phyloP scores from a whole-genome alignment of 2,888 invertebrate genomes.

The Eudemis profundana region DNA sequence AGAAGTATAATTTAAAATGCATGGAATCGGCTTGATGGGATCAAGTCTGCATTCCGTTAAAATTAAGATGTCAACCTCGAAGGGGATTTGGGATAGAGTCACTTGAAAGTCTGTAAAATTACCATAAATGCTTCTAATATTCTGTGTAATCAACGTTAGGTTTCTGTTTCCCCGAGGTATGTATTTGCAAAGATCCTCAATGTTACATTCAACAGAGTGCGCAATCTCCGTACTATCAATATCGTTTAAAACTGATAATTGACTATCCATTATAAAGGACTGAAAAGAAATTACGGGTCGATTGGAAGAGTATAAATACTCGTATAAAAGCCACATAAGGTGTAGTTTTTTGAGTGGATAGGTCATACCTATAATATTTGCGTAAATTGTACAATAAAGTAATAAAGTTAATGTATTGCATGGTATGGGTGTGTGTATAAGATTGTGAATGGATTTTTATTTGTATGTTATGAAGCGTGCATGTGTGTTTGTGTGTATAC shows the following conservation, averaged over 20 bases:
- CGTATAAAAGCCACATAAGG: too few species aligned
- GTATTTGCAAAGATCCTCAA: neutral
- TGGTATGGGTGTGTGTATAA: neutral
- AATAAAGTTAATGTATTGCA: too few species aligned
- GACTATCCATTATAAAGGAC: conserved; percentile 12
- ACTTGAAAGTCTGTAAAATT: neutral
- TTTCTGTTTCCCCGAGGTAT: neutral
- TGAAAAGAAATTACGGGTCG: too few species aligned
- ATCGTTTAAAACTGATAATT: conserved; percentile 3
- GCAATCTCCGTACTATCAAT: conserved; percentile 7
- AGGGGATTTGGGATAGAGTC: neutral
- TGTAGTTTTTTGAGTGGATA: too few species aligned
- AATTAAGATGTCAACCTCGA: conserved; percentile 1
- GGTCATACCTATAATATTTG: too few species aligned
- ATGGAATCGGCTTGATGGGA: conserved; percentile 1
- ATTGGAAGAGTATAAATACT: too few species aligned
- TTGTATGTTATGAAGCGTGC: neutral
- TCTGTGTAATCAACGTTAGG: conserved; percentile 2
- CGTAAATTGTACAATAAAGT: too few species aligned
- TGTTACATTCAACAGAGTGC: neutral
- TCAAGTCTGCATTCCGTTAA: conserved; percentile 11
- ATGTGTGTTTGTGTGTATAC: neutral
- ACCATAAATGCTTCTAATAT: conserved; percentile 14
- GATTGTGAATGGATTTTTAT: neutral
- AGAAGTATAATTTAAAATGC: neutral